phyloP scores from a whole-genome alignment of 2,113 vertebrate genomes.

The Trinectes maculatus region DNA sequence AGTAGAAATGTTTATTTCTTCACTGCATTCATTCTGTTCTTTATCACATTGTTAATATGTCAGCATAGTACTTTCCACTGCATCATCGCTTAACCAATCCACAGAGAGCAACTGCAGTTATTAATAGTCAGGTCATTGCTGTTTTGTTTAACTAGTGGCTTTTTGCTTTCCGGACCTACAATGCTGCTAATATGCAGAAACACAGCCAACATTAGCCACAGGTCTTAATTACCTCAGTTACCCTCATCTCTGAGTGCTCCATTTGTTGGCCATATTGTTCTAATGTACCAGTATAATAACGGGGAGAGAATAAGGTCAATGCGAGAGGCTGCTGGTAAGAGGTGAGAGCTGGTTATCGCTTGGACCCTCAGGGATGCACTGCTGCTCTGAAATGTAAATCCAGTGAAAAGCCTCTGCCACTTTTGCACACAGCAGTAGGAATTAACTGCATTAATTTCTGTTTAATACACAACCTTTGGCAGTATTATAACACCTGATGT shows the following conservation, averaged over 20 bases:
- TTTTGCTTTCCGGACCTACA: not conserved
- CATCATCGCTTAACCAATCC: not conserved
- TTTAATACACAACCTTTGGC: constrained; percentile 11
- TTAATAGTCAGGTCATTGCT: not conserved
- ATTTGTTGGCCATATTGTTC: constrained; percentile 15
- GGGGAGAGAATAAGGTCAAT: constrained; percentile 14
- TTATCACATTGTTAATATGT: not conserved
- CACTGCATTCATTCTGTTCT: not conserved
- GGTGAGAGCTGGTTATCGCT: constrained; percentile 37
- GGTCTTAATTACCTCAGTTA: constrained; percentile 40
- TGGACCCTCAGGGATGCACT: constrained; percentile 9
- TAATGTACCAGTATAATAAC: constrained; percentile 21
- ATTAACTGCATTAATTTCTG: constrained; percentile 19
- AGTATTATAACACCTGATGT: constrained; percentile 21
- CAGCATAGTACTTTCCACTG: not conserved
- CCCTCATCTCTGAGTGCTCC: constrained; percentile 24
- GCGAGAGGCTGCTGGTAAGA: constrained; percentile 22
- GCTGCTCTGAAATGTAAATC: constrained; percentile 14
- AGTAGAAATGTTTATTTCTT: not conserved
- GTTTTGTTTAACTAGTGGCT: constrained; percentile 17
- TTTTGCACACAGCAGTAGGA: constrained; percentile 19
- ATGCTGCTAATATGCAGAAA: not conserved
- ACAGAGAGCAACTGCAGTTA: constrained; percentile 1
- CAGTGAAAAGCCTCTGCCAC: not conserved
- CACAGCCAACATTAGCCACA: not conserved